phyloP scores from a whole-genome alignment of 2,797 vertebrate genomes.

The Malurus leucopterus region DNA sequence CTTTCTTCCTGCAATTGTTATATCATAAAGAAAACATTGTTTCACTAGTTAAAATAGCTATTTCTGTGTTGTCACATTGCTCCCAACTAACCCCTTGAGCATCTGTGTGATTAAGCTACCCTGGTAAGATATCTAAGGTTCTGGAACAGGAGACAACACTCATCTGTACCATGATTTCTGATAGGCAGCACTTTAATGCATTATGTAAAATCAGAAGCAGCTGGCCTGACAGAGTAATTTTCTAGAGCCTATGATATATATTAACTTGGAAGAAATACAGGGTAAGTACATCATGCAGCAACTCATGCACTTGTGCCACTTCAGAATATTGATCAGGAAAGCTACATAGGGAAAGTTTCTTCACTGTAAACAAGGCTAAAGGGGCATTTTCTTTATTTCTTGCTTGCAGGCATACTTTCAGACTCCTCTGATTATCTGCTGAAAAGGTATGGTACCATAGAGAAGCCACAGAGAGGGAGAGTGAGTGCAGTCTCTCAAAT shows the following conservation, averaged over 20 bases:
- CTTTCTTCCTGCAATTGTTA: not conserved
- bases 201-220: not conserved
- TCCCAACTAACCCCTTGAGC: not conserved
- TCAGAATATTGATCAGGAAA: not conserved
- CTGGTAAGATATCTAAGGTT: not conserved
- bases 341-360: not conserved
- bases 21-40: not conserved
- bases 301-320: not conserved
- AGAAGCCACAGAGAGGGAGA: conserved; percentile 63
- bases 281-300: not conserved
- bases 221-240: not conserved
- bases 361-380: not conserved
- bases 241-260: not conserved
- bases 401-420: conserved; percentile 62
- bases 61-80: not conserved
- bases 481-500: conserved; percentile 57
- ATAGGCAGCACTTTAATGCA: not conserved
- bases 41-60: not conserved
- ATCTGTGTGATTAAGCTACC: not conserved
- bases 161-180: not conserved
- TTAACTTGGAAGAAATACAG: not conserved
- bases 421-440: conserved; percentile 67
- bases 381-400: not conserved
- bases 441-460: conserved; percentile 67
- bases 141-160: not conserved